These are phyloP conservation scores for Eupelmus urozonus DNA, from an alignment of 2,888 invertebrate species.

Conservation along the genomic window DNA sequence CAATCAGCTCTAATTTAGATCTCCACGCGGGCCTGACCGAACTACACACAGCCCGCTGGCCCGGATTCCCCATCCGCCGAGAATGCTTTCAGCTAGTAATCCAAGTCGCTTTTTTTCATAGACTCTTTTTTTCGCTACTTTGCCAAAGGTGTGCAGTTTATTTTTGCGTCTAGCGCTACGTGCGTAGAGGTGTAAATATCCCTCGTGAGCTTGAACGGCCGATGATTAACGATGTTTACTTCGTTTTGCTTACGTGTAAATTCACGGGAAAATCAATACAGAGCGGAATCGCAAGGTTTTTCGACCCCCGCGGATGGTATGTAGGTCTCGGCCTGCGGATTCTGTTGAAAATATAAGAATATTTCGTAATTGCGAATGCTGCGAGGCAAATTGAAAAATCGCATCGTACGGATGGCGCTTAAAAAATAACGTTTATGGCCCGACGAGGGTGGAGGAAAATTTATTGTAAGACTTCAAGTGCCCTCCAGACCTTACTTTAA, in stretches of 20 bases:
- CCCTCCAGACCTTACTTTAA: not conserved
- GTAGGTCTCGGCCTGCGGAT: no score
- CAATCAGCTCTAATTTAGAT: constrained; percentile 36
- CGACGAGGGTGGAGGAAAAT: not conserved
- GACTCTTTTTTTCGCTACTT: not conserved
- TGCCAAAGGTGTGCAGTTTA: not conserved
- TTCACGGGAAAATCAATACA: not conserved
- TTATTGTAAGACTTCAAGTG: not conserved
- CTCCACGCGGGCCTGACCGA: not conserved
- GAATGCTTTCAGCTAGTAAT: constrained; percentile 17
- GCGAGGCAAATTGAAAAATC: not conserved
- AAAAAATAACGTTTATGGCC: not conserved
- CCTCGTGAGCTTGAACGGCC: not conserved
- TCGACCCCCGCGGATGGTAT: no score
- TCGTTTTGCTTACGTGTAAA: constrained; percentile 1
- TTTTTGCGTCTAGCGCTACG: not conserved
- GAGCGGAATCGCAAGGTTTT: no score
- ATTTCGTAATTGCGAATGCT: not conserved
- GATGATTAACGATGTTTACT: constrained; percentile 26
- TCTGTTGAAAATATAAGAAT: not conserved
- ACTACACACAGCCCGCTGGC: no score
- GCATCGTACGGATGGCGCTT: not conserved
- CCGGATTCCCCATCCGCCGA: not conserved
- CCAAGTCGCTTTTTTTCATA: not conserved
- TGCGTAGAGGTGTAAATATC: constrained; percentile 8